Evolutionary conservation across 1,140 invertebrate genomes (phyloP).

Genomic region (Sesamia nonagrioides): DNA sequence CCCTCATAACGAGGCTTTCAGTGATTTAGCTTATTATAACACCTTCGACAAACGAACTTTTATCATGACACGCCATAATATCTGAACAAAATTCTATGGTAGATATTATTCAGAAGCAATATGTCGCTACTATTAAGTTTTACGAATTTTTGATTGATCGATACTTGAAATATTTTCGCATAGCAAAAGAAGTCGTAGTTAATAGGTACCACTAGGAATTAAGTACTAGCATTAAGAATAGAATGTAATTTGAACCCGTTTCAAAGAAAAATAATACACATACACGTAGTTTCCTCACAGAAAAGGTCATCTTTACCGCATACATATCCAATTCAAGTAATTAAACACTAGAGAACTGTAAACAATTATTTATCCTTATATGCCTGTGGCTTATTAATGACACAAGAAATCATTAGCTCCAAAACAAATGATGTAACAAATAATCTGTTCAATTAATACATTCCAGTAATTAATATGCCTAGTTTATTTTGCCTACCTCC

Average conservation of each 20-base stretch:
- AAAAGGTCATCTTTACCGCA: too few species aligned
- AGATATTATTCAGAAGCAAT: neutral
- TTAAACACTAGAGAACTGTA: neutral
- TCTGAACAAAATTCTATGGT: neutral
- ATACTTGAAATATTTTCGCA: too few species aligned
- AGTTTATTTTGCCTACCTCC: too few species aligned
- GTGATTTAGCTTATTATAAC: neutral
- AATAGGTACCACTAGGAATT: too few species aligned
- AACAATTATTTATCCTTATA: neutral
- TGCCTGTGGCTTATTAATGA: neutral
- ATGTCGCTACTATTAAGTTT: neutral
- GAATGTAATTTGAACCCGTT: neutral
- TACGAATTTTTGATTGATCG: too few species aligned
- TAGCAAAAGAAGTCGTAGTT: neutral
- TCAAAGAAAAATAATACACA: neutral
- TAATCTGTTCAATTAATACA: too few species aligned
- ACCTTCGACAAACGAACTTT: neutral
- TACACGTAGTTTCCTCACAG: neutral
- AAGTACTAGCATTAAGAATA: too few species aligned
- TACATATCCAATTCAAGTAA: neutral
- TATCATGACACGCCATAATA: neutral
- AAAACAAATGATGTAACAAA: neutral
- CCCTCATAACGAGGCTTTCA: conserved; percentile 6
- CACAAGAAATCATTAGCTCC: neutral
- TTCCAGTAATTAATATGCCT: too few species aligned